Conservation (phyloP, 2,113 vertebrate genomes). For the Psophia crepitans region DNA sequence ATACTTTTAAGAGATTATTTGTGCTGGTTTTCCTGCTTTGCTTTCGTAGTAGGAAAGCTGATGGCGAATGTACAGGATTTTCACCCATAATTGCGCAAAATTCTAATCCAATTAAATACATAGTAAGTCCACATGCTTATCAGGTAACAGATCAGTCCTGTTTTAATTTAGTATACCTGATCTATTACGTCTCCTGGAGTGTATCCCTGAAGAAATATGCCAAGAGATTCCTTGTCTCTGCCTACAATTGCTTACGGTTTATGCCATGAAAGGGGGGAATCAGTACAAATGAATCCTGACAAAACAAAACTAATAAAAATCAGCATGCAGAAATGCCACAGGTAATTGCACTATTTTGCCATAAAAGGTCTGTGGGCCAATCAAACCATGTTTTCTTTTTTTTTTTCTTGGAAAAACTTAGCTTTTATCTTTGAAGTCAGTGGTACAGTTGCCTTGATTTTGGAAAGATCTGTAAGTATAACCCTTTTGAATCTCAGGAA, state of each 20-base stretch:
- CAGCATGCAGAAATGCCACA: slow-evolving; percentile 11
- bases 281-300: slow-evolving; percentile 24
- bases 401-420: background rate
- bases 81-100: background rate
- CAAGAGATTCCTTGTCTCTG: background rate
- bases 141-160: background rate
- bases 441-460: slow-evolving; percentile 9
- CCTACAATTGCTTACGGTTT: slow-evolving; percentile 17
- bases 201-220: background rate
- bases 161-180: background rate
- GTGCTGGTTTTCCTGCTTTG: background rate
- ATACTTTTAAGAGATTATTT: background rate
- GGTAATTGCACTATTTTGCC: slow-evolving; percentile 32
- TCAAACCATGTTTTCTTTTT: background rate
- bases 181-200: background rate
- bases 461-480: slow-evolving; percentile 15
- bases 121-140: background rate
- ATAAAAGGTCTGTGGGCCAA: slow-evolving; percentile 33
- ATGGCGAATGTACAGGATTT: background rate
- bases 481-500: slow-evolving; percentile 36
- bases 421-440: slow-evolving; percentile 26
- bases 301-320: slow-evolving; percentile 52
- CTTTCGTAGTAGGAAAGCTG: background rate
- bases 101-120: background rate
- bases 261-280: background rate